Evolutionary conservation across 2,888 invertebrate species (phyloP).

Genomic region (Argyresthia albistria): DNA sequence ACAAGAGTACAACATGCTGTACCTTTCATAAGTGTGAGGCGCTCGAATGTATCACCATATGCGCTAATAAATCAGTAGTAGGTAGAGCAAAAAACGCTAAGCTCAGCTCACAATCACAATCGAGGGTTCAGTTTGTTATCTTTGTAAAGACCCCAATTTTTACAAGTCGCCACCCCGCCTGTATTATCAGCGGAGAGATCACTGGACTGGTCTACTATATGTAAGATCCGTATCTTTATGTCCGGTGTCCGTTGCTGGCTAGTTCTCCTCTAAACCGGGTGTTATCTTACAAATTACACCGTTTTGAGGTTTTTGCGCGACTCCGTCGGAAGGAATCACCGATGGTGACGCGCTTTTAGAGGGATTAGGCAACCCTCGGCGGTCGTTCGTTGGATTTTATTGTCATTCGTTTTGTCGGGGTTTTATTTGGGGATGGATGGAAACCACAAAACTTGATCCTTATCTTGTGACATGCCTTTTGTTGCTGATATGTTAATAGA

Average conservation of each 20-base stretch:
- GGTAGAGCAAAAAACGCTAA: no score
- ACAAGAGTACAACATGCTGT: no score
- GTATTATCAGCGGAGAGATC: background rate
- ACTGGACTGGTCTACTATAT: slow-evolving; percentile 21
- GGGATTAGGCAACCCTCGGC: background rate
- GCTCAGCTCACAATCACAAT: background rate
- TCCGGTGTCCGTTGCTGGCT: slow-evolving; percentile 21
- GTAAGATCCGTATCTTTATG: slow-evolving; percentile 42
- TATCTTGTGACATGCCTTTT: no score
- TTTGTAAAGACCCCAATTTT: slow-evolving; percentile 1
- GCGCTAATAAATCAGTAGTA: no score
- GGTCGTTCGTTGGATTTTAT: slow-evolving; percentile 46
- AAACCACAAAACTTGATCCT: no score
- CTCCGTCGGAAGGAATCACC: background rate
- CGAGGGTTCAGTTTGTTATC: background rate
- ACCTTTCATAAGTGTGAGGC: no score
- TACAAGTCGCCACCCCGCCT: background rate
- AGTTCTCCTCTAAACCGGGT: slow-evolving; percentile 30
- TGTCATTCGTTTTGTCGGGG: slow-evolving; percentile 63
- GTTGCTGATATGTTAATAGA: no score
- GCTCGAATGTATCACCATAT: no score
- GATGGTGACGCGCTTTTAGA: background rate
- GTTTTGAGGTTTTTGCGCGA: slow-evolving; percentile 22
- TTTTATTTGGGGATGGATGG: no score
- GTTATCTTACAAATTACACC: slow-evolving; percentile 63